These are phyloP conservation scores for Cynopterus brachyotis DNA, from an alignment of 2,113 vertebrate species.

Conservation along the genomic window DNA sequence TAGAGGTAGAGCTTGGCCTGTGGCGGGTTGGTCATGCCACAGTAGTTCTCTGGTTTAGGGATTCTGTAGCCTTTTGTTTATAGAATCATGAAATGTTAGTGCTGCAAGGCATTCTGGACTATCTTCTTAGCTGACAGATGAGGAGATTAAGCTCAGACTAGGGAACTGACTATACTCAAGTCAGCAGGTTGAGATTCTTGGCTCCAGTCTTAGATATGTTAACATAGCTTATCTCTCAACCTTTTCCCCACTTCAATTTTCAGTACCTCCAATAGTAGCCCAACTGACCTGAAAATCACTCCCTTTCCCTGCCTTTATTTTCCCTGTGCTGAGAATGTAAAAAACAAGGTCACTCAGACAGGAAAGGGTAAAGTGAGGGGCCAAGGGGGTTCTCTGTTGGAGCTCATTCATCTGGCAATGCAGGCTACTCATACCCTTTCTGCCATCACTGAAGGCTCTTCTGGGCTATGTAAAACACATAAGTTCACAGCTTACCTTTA, in stretches of 20 bases:
- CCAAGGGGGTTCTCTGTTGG: neutral
- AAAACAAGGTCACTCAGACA: neutral
- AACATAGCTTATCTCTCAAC: neutral
- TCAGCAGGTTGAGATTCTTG: neutral
- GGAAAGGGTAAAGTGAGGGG: neutral
- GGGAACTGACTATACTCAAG: neutral
- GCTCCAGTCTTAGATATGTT: neutral
- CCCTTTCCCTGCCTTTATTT: neutral
- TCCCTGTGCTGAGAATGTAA: neutral
- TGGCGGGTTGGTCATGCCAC: neutral
- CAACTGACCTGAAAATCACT: neutral
- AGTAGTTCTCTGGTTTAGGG: neutral
- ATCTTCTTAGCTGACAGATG: neutral
- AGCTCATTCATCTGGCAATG: neutral
- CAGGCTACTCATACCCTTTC: neutral
- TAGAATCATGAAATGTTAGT: neutral
- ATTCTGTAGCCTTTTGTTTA: neutral
- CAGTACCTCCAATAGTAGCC: neutral
- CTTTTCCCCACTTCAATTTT: neutral
- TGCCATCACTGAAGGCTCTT: neutral
- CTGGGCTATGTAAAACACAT: neutral
- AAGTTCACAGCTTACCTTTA: neutral
- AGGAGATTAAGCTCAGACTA: neutral
- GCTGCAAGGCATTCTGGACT: too few species aligned
- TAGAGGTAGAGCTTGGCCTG: neutral